phyloP scores from a whole-genome alignment of 2,888 invertebrate genomes.

The Hypomecis punctinalis region DNA sequence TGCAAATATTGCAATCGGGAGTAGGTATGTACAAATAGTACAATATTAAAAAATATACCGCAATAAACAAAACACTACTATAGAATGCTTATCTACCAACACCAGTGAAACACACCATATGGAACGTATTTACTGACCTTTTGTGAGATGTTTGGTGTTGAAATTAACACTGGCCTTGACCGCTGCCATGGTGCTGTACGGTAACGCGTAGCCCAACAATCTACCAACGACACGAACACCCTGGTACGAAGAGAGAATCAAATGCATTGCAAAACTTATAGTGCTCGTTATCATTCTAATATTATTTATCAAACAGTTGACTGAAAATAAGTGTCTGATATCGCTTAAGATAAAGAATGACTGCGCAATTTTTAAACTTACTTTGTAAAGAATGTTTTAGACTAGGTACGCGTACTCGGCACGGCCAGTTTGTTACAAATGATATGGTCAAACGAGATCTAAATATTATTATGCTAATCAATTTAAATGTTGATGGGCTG shows the following conservation, averaged over 20 bases:
- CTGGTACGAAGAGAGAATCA: conserved; percentile 48
- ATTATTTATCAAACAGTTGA: neutral
- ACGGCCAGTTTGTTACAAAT: too few relatives aligned
- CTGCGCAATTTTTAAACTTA: conserved; percentile 20
- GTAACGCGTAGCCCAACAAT: conserved; percentile 60
- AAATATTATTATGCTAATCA: too few relatives aligned
- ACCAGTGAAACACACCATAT: neutral
- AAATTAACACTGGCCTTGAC: conserved; percentile 61
- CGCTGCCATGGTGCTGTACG: conserved; percentile 63
- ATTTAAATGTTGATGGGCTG: too few relatives aligned
- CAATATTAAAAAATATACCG: too few relatives aligned
- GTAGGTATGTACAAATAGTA: too few relatives aligned
- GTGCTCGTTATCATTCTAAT: conserved; percentile 42
- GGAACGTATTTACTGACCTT: conserved; percentile 58
- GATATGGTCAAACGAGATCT: too few relatives aligned
- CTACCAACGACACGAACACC: conserved; percentile 53
- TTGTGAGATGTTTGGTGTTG: conserved; percentile 71
- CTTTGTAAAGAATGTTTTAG: neutral
- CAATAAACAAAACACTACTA: neutral
- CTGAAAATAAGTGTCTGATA: conserved; percentile 9
- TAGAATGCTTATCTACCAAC: neutral
- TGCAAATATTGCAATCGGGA: too few relatives aligned
- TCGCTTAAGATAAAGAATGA: conserved; percentile 22
- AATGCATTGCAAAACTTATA: conserved; percentile 48
- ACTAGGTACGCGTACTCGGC: neutral